Evolutionary conservation across 1,140 invertebrate species (phyloP), one percentile per base, ranked within the genome.

Genomic region (Drosophila micromelanica): DNA sequence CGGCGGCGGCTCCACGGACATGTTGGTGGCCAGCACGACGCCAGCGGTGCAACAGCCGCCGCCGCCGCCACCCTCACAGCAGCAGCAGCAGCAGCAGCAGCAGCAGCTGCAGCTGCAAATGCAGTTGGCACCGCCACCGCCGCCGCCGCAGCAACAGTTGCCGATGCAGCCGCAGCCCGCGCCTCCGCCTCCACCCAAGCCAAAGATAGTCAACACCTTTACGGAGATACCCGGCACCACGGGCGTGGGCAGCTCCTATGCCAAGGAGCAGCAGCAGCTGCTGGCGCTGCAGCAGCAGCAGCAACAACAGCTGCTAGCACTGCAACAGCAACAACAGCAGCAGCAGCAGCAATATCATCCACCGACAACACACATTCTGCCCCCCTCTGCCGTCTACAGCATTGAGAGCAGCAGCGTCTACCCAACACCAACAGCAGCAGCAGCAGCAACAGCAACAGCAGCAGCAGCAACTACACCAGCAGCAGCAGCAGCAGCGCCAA

Each of bases 201-300:
- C 91, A 74, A 91, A 89, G 70, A 91, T 85, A 77, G 73, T 89
- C 42, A 92, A 92, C 71, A 92, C 91, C 7, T 92, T 92, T 69
- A 91, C 91, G 4, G 91, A 92, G 48, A 92, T 92, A 64, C 91
- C 91, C 30, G 91, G 91, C 67, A 91, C 91, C 40, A 92, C 90
- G 0, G 90, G 90, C 59, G 90, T 91, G 40, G 90, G 90, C 60
- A 91, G 90, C 68, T 90, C 85, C 23, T 90, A 90, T 70, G 90
- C 90, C 64, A 90, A 91, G 63, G 90, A 91, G 74, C 90, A 91
- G 48, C 78, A 85, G 27, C 73, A 90, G n/a, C 17, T 86, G 20
- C 11, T 86, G 11, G 79, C 75, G 4, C 67, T 85, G 13, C 90
- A 91, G 43, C 87, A 91, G 54, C 84, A 90, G 9, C 90, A 90